Base-by-base conservation (phyloP, 2,113 vertebrate genomes). In the Stegastes partitus region DNA sequence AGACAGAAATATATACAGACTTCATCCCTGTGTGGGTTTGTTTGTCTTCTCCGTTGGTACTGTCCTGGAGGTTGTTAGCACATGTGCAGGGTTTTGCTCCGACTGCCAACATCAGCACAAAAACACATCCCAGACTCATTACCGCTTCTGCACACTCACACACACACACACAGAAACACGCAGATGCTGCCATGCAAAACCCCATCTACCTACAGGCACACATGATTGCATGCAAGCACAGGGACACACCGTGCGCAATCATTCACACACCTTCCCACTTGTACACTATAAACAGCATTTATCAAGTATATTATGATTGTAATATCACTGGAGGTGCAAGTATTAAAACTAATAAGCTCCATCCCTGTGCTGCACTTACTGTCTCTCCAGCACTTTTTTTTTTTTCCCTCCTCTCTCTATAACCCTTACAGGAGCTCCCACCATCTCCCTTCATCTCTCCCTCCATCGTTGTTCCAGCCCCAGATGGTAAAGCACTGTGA, bases 401-500 rank as follows among this genome's bases (percentile, higher is more conserved):
- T 45, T 65, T 54, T 50, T 50, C n/a, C 15, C 26, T 61, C 15
- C 15, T 26, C 65, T 61, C 50, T 72, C 15, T 22, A 37, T 57
- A 56, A 49, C 70, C 55, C 67, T 74, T 79, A 84, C 78, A 86
- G 78, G 82, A 87, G 62, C 79, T 81, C 77, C 80, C 74, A 83
- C 82, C 75, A 61, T 66, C 55, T 85, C 79, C 76, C 74, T 86
- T 86, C 87, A 86, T 79, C 53, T 55, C 14, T 51, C 65, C 71
- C 74, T 68, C 77, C 55, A 71, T 88, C 71, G 9, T 79, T 66
- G 37, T 87, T 87, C 39, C 74, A 86, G 86, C 89, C 92, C 89
- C 93, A 94, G 93, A 94, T 93, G 93, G 93, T 87, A 85, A 89
- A 90, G 92, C 87, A 80, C 89, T 91, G 92, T 92, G 92, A 94